Base-by-base conservation (phyloP, 2,797 vertebrate genomes). In the Lithobates sylvaticus region DNA sequence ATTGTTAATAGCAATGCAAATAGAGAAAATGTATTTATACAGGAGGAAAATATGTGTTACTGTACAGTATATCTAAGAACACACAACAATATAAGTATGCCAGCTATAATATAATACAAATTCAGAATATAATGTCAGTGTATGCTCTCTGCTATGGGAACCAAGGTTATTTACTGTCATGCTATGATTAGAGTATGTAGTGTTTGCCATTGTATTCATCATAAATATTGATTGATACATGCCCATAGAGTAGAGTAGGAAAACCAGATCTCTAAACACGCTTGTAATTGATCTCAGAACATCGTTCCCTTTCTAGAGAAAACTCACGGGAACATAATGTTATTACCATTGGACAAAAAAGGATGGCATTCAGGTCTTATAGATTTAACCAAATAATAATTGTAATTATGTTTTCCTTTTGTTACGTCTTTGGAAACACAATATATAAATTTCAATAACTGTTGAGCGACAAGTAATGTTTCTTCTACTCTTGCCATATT, bases 351-450 rank as follows among this genome's bases (percentile, higher is more conserved):
- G 73, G 32, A 58, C 15, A 77, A 36, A 70, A 76, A 15, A 61
- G 21, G 34, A 29, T 76, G 26, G 44, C 29, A 76, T 86, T 86
- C 27, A 76, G 72, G 64, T 54, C 26, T n/a, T 70, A 76, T 69
- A 76, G 84, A 86, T 86, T 86, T 85, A 74, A 80, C 32, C 69
- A 61, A 67, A 58, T 67, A 81, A 81, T 75, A 75, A 23, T 42
- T 81, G 44, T 58, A 54, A 50, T 74, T 27, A 15, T 13, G 26
- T 54, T 80, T 65, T 70, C 54, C n/a, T 18, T 81, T 65, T 76
- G 29, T 44, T 76, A 76, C 75, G 54, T 64, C 29, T 81, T 81
- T 86, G 72, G 71, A 70, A 61, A n/a, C 21, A 54, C 44, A 76
- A 71, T 34, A 76, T 61, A 61, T 7, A 23, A 23, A 61, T 23